A percentile compares a stretch with the other conserved stretches of the same genome.
Conservation (phyloP, 2,888 invertebrate species). For the Noctua fimbriata region DNA sequence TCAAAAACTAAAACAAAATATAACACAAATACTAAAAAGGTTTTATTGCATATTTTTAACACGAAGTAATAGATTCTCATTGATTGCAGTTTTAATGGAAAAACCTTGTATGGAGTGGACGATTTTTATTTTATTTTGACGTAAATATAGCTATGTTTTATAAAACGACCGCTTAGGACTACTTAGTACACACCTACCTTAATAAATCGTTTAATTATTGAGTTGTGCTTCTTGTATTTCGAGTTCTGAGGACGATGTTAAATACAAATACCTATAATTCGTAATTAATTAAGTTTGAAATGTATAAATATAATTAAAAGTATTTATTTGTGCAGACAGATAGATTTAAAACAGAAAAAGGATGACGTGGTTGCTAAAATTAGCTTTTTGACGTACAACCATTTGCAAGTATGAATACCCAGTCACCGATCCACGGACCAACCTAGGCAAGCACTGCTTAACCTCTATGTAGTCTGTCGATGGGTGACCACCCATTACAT, state of each 20-base stretch:
- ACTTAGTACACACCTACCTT: constrained; percentile 3
- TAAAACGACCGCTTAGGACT: constrained; percentile 2
- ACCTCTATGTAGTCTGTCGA: too few species aligned
- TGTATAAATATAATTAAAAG: neutral
- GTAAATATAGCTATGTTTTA: constrained; percentile 12
- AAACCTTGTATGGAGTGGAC: constrained; percentile 31
- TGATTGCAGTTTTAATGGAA: constrained; percentile 50
- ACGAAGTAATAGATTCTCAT: constrained; percentile 5
- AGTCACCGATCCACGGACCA: too few species aligned
- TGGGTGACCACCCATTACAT: too few species aligned
- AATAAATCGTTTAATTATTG: constrained; percentile 40
- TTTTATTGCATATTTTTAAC: neutral
- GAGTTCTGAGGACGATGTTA: neutral
- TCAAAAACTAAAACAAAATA: constrained; percentile 9
- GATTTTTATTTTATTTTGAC: constrained; percentile 44
- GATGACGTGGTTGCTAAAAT: neutral
- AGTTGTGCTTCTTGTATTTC: constrained; percentile 30
- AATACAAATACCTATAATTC: neutral
- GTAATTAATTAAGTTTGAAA: constrained; percentile 1
- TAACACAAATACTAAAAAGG: neutral
- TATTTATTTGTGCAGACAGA: neutral
- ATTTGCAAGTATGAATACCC: too few species aligned
- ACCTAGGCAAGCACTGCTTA: too few species aligned
- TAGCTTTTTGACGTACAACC: neutral
- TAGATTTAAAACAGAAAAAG: constrained; percentile 1